Conservation (phyloP, 2,113 vertebrate genomes). For the Dendropsophus ebraccatus region DNA sequence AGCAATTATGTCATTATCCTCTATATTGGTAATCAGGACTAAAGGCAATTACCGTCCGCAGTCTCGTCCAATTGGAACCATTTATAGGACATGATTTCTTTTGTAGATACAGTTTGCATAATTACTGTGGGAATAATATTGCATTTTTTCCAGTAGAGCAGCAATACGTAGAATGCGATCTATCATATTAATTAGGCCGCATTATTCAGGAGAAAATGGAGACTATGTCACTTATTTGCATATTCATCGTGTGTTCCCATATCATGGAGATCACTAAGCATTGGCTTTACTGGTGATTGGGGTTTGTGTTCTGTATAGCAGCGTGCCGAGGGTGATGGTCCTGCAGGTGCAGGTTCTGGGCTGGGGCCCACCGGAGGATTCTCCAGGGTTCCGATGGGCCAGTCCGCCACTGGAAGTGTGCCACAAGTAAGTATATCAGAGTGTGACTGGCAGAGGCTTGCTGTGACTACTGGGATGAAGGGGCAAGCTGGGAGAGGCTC, state of each 20-base stretch:
- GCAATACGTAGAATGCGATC: not conserved
- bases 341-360: too few species aligned
- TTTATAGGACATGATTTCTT: conserved; percentile 34
- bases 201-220: not conserved
- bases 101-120: conserved; percentile 5
- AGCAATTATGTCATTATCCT: conserved; percentile 43
- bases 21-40: conserved; percentile 23
- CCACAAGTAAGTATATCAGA: too few species aligned
- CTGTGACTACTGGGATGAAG: too few species aligned
- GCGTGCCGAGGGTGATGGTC: too few species aligned
- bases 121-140: not conserved
- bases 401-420: too few species aligned
- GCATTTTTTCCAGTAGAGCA: not conserved
- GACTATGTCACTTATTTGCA: not conserved
- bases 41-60: conserved; percentile 20
- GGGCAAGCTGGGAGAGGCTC: too few species aligned
- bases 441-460: not conserved
- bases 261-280: not conserved
- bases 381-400: too few species aligned
- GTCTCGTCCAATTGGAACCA: conserved; percentile 30
- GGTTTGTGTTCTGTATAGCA: too few species aligned
- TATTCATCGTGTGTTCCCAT: not conserved
- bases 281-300: too few species aligned
- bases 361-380: too few species aligned
- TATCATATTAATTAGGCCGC: not conserved